Evolutionary conservation across 2,113 vertebrate species (phyloP), one percentile per base, ranked within the genome.

Genomic region (Epinephelus fuscoguttatus): DNA sequence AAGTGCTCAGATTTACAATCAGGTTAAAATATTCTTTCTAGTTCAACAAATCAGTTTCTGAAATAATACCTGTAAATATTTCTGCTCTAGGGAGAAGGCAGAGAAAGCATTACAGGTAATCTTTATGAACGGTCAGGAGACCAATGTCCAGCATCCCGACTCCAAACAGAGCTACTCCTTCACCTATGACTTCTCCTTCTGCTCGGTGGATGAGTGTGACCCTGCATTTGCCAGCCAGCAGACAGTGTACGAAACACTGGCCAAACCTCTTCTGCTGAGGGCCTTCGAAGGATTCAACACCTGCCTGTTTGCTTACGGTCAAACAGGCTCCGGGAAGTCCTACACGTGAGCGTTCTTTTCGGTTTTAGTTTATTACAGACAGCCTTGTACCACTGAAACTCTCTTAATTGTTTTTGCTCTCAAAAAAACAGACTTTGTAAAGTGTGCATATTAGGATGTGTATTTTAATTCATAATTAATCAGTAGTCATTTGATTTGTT

Each of bases 251-350:
- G 79, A 96, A 82, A 95, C 87, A 0, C 76, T 99, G 66, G 98
- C 96, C 0, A 86, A 92, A 11, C 98, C 98, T 0, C 95, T 99
- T 50, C 94, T 99, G 0, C 94, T 97, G 60, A 95, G 96, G 89
- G 97, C 98, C 47, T 97, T 99, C 37, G 96, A 98, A 82, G 98
- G 98, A 21, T 99, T 97, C 78, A 99, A 99, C 4, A 93, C 97
- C 49, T 99, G 98, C 75, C 94, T 99, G 45, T 99, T 99, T 89
- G 98, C 98, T 18, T 99, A 99, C 3, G 98, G 98, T 0, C 98
- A 99, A 92, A 99, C 98, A 0, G 98, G 98, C 50, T 98, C 98
- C 71, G 98, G 98, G 71, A 99, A 99, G 86, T 99, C 98, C 0
- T 99, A 99, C 83, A 99, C 98, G 98, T 99, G 90, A 95, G 98